Percentiles rank a stretch among this genome's conserved stretches.
Evolutionary conservation across 2,113 vertebrate genomes (phyloP).

Genomic region (Oxyruncus cristatus): DNA sequence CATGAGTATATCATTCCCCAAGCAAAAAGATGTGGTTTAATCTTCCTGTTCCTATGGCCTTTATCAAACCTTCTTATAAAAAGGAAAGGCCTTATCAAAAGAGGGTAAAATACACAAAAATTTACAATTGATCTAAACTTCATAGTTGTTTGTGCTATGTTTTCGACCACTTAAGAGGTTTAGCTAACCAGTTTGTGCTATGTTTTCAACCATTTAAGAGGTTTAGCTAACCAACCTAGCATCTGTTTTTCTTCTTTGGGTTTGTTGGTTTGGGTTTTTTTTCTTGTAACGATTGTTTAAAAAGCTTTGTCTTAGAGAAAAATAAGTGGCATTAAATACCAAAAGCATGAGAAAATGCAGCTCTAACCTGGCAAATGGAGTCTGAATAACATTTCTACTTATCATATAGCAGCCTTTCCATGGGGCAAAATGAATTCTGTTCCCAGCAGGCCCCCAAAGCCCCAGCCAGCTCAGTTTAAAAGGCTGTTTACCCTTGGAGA

Average conservation of each 20-base stretch:
- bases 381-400: neutral
- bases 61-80: neutral
- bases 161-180: neutral
- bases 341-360: neutral
- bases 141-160: neutral
- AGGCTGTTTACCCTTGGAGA: neutral
- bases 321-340: neutral
- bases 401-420: neutral
- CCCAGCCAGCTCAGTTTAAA: neutral
- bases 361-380: neutral
- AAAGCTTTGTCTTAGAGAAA: neutral
- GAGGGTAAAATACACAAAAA: neutral
- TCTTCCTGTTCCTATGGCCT: neutral
- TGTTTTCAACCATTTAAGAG: neutral
- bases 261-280: neutral
- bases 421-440: neutral
- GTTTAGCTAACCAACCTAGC: neutral
- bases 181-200: neutral
- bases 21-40: neutral
- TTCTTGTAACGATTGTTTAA: neutral
- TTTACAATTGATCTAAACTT: neutral
- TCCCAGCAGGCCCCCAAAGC: rapidly evolving
- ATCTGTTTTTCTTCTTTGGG: neutral
- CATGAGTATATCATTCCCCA: neutral
- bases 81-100: neutral